A percentile compares a stretch with the other conserved stretches of the same genome.
These are phyloP conservation scores for Corydoras sp. DNA, from an alignment of 2,113 vertebrate genomes.

Conservation along the genomic window DNA sequence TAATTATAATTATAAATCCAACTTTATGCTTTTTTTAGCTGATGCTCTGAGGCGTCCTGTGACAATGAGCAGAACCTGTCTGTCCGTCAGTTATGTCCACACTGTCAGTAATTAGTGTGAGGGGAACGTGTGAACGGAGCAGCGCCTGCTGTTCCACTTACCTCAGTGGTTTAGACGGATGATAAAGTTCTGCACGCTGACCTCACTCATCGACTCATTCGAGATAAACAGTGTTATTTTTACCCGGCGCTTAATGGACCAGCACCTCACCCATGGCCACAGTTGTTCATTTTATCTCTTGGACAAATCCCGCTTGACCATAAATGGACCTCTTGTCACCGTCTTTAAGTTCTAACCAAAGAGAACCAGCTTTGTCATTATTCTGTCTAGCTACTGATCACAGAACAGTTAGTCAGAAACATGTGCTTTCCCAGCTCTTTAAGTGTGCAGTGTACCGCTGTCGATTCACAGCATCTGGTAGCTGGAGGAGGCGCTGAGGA, in stretches of 20 bases:
- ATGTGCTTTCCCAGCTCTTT: constrained; percentile 51
- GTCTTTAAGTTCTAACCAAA: background rate
- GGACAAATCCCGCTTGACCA: constrained; percentile 1
- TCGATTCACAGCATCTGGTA: constrained; percentile 56
- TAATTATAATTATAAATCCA: no score
- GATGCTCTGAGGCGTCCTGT: constrained; percentile 13
- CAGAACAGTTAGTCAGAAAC: constrained; percentile 33
- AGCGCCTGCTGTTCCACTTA: background rate
- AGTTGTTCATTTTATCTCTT: constrained; percentile 13
- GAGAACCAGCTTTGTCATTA: background rate
- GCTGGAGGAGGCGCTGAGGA: constrained; percentile 15
- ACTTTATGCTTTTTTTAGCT: background rate
- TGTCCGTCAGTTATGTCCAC: constrained; percentile 23
- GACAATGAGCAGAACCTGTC: constrained; percentile 4
- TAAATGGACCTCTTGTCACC: constrained; percentile 19
- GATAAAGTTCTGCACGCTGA: constrained; percentile 49
- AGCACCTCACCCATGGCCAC: background rate
- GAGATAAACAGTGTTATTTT: constrained; percentile 54
- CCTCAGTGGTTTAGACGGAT: background rate
- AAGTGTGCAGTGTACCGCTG: constrained; percentile 37
- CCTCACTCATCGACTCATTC: constrained; percentile 39
- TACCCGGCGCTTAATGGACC: constrained; percentile 30
- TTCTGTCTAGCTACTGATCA: background rate
- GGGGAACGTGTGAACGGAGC: constrained; percentile 30
- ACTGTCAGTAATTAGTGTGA: constrained; percentile 33